phyloP scores from a whole-genome alignment of 1,140 invertebrate genomes.

The Acromyrmex heyeri region DNA sequence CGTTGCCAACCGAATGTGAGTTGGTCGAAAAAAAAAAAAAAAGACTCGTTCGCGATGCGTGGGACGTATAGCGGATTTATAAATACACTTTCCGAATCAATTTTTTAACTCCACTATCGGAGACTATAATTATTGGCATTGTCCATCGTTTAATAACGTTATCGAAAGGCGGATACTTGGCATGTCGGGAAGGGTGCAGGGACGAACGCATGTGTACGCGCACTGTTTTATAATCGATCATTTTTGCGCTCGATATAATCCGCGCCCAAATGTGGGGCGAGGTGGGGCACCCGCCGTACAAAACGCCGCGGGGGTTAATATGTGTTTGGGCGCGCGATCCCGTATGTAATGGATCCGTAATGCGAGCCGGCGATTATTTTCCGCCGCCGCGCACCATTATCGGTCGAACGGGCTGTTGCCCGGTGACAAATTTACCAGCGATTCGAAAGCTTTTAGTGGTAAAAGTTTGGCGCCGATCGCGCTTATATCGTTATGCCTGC shows the following conservation, averaged over 20 bases:
- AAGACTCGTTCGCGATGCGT: neutral
- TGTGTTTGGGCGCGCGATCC: conserved; percentile 74
- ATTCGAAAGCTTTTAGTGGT: conserved; percentile 73
- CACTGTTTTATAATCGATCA: conserved; percentile 42
- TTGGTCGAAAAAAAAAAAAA: neutral
- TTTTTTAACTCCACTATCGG: conserved; percentile 7
- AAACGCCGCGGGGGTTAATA: conserved; percentile 70
- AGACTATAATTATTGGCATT: neutral
- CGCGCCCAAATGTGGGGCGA: neutral
- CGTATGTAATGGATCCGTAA: conserved; percentile 77
- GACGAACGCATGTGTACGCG: neutral
- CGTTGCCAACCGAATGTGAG: neutral
- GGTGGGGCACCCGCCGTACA: conserved; percentile 26
- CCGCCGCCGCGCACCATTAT: conserved; percentile 62
- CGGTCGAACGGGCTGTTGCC: conserved; percentile 51
- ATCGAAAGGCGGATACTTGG: neutral
- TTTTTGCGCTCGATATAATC: conserved; percentile 62
- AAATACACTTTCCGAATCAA: neutral
- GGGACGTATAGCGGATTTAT: neutral
- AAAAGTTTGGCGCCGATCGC: conserved; percentile 70
- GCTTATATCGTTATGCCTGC: conserved; percentile 67
- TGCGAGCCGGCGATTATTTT: conserved; percentile 72
- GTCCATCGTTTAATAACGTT: neutral
- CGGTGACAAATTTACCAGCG: conserved; percentile 71
- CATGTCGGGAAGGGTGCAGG: neutral